phyloP scores from a whole-genome alignment of 2,888 invertebrate species.

The Laothoe populi region DNA sequence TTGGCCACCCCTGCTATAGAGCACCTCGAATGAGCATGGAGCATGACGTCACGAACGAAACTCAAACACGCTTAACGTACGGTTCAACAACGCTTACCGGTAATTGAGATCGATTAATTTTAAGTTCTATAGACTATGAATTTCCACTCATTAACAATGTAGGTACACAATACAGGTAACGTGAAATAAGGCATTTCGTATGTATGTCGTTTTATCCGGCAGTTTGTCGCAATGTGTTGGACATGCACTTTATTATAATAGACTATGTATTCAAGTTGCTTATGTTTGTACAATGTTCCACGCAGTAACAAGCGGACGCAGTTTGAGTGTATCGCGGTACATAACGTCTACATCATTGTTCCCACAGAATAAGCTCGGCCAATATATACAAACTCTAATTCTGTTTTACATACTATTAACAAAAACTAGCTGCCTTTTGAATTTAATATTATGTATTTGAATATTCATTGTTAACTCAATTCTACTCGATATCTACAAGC shows the following conservation, averaged over 20 bases:
- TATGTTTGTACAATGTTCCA: constrained; percentile 11
- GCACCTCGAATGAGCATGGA: constrained; percentile 25
- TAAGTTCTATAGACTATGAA: constrained; percentile 75
- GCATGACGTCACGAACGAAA: constrained; percentile 41
- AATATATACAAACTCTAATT: constrained; percentile 40
- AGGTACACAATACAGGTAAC: constrained; percentile 81
- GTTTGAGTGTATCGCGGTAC: not conserved
- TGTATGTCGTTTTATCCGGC: constrained; percentile 53
- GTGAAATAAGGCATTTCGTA: constrained; percentile 81
- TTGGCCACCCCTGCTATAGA: too few species aligned
- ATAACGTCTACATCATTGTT: constrained; percentile 66
- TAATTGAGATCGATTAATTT: constrained; percentile 82
- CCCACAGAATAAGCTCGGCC: constrained; percentile 81
- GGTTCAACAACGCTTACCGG: constrained; percentile 74
- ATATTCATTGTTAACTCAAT: not conserved
- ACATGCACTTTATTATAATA: constrained; percentile 40
- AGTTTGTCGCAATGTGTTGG: constrained; percentile 46
- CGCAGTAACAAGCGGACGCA: constrained; percentile 8
- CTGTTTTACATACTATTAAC: constrained; percentile 29
- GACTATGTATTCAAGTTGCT: constrained; percentile 2
- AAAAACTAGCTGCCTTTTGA: constrained; percentile 74
- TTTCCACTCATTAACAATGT: constrained; percentile 71
- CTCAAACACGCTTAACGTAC: constrained; percentile 61
- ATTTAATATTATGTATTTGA: constrained; percentile 47
- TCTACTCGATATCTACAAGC: not conserved